These are phyloP conservation scores for Ormyrus nitidulus DNA, from an alignment of 2,888 invertebrate genomes.

Conservation along the genomic window DNA sequence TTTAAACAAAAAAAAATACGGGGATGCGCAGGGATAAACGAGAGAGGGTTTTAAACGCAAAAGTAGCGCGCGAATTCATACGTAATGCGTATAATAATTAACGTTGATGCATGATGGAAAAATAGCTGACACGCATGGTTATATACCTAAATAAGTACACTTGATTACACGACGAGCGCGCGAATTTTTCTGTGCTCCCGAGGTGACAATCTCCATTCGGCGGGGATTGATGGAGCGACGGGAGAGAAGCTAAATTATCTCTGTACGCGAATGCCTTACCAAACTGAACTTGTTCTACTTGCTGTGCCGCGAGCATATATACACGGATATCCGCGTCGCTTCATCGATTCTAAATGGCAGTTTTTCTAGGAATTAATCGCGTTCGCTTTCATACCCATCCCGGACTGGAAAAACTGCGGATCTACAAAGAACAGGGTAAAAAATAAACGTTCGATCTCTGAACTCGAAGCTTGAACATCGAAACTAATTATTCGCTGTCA, in stretches of 20 bases:
- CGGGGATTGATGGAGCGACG: no score
- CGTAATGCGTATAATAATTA: conserved; percentile 48
- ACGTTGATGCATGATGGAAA: conserved; percentile 14
- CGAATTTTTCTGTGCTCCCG: conserved; percentile 2
- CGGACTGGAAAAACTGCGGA: no score
- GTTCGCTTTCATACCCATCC: no score
- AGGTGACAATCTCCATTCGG: no score
- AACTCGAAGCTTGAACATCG: no score
- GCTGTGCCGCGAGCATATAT: not conserved
- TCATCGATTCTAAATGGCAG: no score
- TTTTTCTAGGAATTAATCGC: no score
- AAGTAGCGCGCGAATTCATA: conserved; percentile 31
- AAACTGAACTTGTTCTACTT: conserved; percentile 21
- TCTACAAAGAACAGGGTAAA: no score
- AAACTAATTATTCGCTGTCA: not conserved
- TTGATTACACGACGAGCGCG: conserved; percentile 2
- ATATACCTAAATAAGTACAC: conserved; percentile 8
- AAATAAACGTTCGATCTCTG: no score
- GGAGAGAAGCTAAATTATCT: no score
- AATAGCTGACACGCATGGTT: conserved; percentile 36
- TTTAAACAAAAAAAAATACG: not conserved
- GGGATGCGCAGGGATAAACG: not conserved
- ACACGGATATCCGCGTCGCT: no score
- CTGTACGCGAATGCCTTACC: not conserved
- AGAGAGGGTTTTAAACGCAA: conserved; percentile 1